Base-by-base conservation (phyloP, 2,888 invertebrate genomes). In the Notodonta ziczac region DNA sequence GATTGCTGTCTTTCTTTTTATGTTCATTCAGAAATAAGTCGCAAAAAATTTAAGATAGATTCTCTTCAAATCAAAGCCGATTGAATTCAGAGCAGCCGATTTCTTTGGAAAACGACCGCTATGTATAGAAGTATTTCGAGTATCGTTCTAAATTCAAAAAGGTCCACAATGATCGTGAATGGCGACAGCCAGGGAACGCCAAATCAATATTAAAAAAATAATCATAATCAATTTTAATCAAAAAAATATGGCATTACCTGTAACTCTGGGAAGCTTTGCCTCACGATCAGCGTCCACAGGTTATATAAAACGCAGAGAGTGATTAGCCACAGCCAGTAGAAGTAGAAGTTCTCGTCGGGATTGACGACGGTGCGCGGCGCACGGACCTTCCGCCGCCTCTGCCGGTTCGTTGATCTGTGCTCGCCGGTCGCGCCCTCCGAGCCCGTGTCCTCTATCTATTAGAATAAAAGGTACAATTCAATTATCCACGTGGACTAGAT, bases 301-400 rank as follows among this genome's bases (percentile, higher is more conserved):
- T 99, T 99, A 92, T 99, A 99, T 65, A 99, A 95, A 75, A 98
- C 97, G 86, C 98, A 98, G 71, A 96, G 88, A 56, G 98, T 98
- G 76, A 98, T 95, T 69, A 98, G 90, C 95, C 98, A 96, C 75
- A 99, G 85, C 99, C 99, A 99, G 90, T 98, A 97, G 94, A 98
- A 99, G 94, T 98, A 98, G 91, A 98, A 97, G 90, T 98, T 98
- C 82, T 98, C 98, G 91, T 99, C 98, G 0, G 98, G 98, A 90
- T 98, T 98, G 74, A 99, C 97, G 59, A 99, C 98, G 35, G 96
- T 96, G 59, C 96, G 94, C 2, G 97, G 97, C 65, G 96, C 96
- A 69, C 96, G 95, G 63, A 96, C 95, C 63, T 95, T 95, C 70
- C 96, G 94, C 70, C 96, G 94, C 62, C 96, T 94, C 66, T 96